Evolutionary conservation across 2,113 vertebrate species (phyloP), one percentile per base, ranked within the genome.

Genomic region (Chlorocebus sabaeus): DNA sequence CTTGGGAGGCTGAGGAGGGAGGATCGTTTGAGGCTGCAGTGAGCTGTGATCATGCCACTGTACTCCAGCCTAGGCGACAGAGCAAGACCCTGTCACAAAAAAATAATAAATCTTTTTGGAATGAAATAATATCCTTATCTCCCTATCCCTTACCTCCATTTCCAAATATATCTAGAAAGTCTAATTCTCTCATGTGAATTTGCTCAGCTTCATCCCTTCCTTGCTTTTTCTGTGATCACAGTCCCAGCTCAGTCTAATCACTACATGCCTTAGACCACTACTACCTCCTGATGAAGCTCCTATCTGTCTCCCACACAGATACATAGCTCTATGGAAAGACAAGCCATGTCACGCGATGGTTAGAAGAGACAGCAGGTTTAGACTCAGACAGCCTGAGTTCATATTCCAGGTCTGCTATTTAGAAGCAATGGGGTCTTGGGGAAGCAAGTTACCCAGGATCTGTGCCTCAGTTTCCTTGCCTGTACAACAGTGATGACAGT

Each of bases 381-480:
- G 48, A 70, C 10, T 83, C 50, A 64, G 55, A 85, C 25, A 43
- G 17, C 83, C 30, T 13, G 1, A 18, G 2, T 50, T 89, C 30
- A 30, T 23, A 52, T 40, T 75, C n/a, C 68, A 59, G 32, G 5
- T 78, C 43, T 88, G 32, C 55, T 68, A 55, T 92, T 92, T 43
- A 93, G 17, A 88, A 97, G 79, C 83, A 90, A 64, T 89, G 73
- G 35, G 75, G 73, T 40, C 82, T 92, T n/a, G 80, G 35, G 12
- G 22, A 76, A 88, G 76, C 2, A 5, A 35, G 73, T 40, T 84
- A 75, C 32, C 55, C 67, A 75, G 55, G 79, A 85, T 87, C 30
- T 45, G 35, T 57, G 11, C 50, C 59, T 94, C 67, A 6, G 40
- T 92, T 89, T 52, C 45, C 14, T 14, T 92, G 43, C 4, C 55